Evolutionary conservation across 2,113 vertebrate species (phyloP).

Genomic region (Podilymbus podiceps): DNA sequence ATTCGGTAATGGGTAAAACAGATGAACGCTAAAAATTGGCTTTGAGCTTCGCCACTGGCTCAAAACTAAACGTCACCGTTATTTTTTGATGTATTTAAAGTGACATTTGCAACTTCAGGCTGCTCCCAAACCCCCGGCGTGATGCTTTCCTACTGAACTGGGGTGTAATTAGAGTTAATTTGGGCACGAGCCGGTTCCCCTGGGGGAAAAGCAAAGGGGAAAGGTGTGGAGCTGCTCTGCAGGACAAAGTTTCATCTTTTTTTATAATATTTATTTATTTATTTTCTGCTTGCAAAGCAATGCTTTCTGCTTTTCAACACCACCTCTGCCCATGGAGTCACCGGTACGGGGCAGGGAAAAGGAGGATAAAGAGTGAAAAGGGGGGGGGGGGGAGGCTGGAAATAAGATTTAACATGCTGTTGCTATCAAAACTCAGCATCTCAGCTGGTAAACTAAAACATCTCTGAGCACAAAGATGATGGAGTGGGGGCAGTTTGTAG

Average conservation of each 20-base stretch:
- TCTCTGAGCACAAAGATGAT: accelerated
- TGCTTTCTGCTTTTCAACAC: background rate
- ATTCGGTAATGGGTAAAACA: accelerated
- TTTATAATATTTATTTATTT: too few species aligned
- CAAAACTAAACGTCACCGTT: accelerated
- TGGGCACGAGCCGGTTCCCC: background rate
- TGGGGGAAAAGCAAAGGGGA: background rate
- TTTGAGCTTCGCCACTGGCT: background rate
- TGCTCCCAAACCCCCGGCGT: background rate
- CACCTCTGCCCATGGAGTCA: accelerated
- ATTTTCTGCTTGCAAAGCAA: background rate
- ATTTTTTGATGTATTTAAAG: background rate
- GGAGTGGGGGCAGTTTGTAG: background rate
- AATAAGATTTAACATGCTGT: background rate
- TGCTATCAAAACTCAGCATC: background rate
- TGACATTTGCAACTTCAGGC: background rate
- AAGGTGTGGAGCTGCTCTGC: background rate
- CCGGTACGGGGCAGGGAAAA: too few species aligned
- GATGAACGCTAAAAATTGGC: accelerated
- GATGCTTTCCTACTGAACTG: background rate
- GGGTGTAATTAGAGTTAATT: background rate
- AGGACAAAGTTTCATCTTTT: background rate
- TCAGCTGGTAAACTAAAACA: too few species aligned
- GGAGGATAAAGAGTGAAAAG: background rate
- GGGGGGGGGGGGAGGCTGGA: accelerated